A percentile compares a stretch with the other conserved stretches of the same genome.
Conservation (phyloP, 2,113 vertebrate species). For the Myocastor coypus region DNA sequence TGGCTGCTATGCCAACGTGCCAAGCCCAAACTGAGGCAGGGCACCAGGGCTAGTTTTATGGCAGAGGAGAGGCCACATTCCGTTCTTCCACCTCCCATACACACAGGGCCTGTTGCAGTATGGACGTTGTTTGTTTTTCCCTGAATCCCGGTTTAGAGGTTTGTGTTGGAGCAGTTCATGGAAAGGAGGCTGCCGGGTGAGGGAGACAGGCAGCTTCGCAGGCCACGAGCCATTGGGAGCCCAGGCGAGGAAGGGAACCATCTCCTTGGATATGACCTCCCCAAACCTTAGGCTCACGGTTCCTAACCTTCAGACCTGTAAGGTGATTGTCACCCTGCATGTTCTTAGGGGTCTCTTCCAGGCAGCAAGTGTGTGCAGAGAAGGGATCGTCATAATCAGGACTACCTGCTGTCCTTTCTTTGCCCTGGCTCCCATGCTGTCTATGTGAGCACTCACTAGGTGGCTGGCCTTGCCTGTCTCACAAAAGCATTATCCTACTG, state of each 20-base stretch:
- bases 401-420: neutral
- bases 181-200: neutral
- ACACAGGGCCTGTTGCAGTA: neutral
- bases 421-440: neutral
- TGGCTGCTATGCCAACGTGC: neutral
- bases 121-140: slow-evolving; percentile 56
- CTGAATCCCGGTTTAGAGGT: slow-evolving; percentile 27
- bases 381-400: neutral
- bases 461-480: neutral
- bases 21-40: neutral
- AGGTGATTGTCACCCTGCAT: neutral
- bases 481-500: slow-evolving; percentile 9
- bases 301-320: neutral
- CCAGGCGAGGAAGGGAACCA: neutral
- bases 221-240: neutral
- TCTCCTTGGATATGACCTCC: neutral
- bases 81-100: neutral
- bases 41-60: neutral
- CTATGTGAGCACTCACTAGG: neutral
- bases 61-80: neutral
- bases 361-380: neutral
- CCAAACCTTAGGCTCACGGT: neutral
- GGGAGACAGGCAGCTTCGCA: neutral
- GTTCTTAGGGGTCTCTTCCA: neutral
- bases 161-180: slow-evolving; percentile 56